phyloP scores from a whole-genome alignment of 1,140 invertebrate species.

The Thaumatotibia leucotreta region DNA sequence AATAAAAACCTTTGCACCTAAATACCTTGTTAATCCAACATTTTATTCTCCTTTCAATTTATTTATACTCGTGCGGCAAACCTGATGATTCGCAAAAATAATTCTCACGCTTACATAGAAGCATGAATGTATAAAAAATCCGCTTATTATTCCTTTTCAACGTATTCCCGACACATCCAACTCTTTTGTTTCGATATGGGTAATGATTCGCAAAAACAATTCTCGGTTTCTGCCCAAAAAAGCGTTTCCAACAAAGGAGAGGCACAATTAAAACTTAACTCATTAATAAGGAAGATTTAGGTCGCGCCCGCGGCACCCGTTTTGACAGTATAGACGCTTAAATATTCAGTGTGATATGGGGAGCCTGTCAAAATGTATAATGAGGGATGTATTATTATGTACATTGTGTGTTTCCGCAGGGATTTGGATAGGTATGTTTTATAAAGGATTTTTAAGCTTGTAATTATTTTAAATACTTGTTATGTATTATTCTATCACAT shows the following conservation, averaged over 20 bases:
- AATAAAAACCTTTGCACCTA: no score
- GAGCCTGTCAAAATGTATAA: not conserved
- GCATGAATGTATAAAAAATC: no score
- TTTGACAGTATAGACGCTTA: slow-evolving; percentile 20
- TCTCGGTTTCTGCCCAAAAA: slow-evolving; percentile 16
- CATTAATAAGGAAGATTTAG: slow-evolving; percentile 47
- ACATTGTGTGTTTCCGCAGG: no score
- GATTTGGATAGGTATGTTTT: no score
- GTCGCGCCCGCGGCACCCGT: slow-evolving; percentile 28
- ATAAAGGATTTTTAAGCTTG: no score
- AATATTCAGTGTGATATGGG: not conserved
- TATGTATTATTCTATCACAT: no score
- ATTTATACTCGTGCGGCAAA: no score
- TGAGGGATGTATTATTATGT: not conserved
- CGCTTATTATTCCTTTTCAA: not conserved
- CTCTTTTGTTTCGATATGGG: not conserved
- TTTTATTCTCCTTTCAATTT: no score
- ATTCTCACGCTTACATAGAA: no score
- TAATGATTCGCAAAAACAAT: slow-evolving; percentile 5
- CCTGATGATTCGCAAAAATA: no score
- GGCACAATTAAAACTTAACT: slow-evolving; percentile 49
- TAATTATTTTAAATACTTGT: no score
- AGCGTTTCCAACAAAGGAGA: not conserved
- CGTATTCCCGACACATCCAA: not conserved
- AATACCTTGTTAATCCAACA: no score